Evolutionary conservation across 2,888 invertebrate genomes (phyloP), one percentile per base, ranked within the genome.

Genomic region (Polydrusus tereticollis): DNA sequence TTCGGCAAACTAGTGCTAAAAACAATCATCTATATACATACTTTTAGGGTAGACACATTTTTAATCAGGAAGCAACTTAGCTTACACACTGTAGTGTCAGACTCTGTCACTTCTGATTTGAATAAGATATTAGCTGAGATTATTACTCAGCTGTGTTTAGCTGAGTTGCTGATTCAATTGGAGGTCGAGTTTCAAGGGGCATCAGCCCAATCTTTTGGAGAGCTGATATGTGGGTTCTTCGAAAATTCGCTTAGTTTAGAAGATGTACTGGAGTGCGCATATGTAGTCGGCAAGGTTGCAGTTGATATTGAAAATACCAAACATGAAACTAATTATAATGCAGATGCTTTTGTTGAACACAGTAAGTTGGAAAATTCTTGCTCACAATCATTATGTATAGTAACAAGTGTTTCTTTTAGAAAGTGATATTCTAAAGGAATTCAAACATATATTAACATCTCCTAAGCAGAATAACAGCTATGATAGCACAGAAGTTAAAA

Each of bases 151-250:
- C 73, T 83, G 36, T 80, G 78, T 23, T 57, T 84, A 6, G 76
- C 79, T 75, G 88, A 89, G 74, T 74, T 90, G 1, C 78, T 90
- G 38, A 88, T 86, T 78, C 80, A 86, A 8, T 77, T 89, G 67
- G 87, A 88, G 55, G 14, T 85, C 0, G 65, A 76, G n/a, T 78
- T 80, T 3, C 77, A 78, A 43, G 66, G 67, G 6, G 66, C 80
- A 10, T 75, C 81, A 26, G 84, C 97, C 1, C 94, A 96, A 84
- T 96, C 96, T 4, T 93, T 94, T 0, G 97, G 98, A 12, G 97
- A 97, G 83, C 87, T 98, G 1, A 94, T 93, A 0, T 96, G 96
- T 83, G 96, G 94, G 0, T 98, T 98, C 86, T 95, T 94, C 4
- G 96, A 97, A 83, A 94, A 94, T 0, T 92, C 93, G 74, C 89